Base-by-base conservation (phyloP, 2,888 invertebrate genomes). In the Mesodorylaimus sp. region DNA sequence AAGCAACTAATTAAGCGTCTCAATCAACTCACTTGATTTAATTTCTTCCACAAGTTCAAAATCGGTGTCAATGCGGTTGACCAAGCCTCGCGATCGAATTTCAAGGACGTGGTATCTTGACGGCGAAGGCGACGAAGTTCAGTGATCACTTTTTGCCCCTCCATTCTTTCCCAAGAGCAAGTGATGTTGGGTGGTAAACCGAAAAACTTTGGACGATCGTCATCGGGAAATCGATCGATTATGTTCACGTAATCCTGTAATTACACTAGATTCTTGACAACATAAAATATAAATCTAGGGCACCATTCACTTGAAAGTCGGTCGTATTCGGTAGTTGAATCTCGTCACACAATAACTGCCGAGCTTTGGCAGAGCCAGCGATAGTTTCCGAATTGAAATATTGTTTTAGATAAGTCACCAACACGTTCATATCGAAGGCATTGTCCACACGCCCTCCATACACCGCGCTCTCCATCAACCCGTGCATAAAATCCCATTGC, bases 361-460 rank as follows among this genome's bases (percentile, higher is more conserved):
- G 7, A n/a, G 48, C 3, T 36, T 38, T 39, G 5, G 19, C 39
- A 24, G 24, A 13, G 1, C 19, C 5, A 1, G 60, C 57, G 28
- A 68, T 54, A 10, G 60, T 56, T n/a, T 56, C 54, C 7, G 57
- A 49, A 52, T 68, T 66, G 57, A 73, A 72, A 58, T 68, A 66
- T 55, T 67, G 65, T 39, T 58, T 56, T 47, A 86, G 68, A 60
- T 82, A 81, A 0, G 79, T 76, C 55, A 70, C 70, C 55, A 84
- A 66, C 13, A 81, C 77, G 28, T 74, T 68, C 55, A 74, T 68
- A 66, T 88, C 88, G 60, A 79, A 78, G 2, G 70, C 67, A 60
- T 83, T 83, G 66, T 86, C 85, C 24, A 88, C 76, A 47, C 84
- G 73, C 0, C 87, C 87, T 0, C 86, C 87, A 62, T 86, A 88